Percentiles rank a stretch among this genome's conserved stretches.
Conservation (phyloP, 92 coral and sea anemone species). For the Bergia sp. region DNA sequence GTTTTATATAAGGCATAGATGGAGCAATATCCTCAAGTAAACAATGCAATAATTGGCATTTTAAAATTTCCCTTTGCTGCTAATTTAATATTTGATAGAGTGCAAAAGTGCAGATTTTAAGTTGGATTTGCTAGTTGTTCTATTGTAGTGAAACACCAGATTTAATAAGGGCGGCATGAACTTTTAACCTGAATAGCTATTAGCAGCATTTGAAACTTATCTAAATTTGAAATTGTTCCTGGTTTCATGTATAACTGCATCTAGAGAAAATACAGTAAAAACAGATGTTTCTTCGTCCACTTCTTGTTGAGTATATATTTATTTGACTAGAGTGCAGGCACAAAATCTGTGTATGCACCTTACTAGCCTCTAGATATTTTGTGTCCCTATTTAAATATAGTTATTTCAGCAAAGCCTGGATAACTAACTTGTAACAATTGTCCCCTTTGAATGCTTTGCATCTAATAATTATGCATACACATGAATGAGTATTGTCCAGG, state of each 20-base stretch:
- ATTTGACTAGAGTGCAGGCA: conserved; percentile 28
- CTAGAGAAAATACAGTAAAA: conserved; percentile 21
- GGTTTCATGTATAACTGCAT: conserved; percentile 27
- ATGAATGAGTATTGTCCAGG: conserved; percentile 26
- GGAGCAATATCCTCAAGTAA: conserved; percentile 3
- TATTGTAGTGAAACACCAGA: conserved; percentile 22
- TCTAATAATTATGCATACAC: conserved; percentile 21
- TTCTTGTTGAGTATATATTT: conserved; percentile 21
- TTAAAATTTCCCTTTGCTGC: conserved; percentile 10
- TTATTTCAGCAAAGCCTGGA: conserved; percentile 25
- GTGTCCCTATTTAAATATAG: conserved; percentile 25
- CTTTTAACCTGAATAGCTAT: conserved; percentile 1
- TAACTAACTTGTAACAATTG: conserved; percentile 17
- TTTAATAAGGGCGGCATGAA: conserved; percentile 22
- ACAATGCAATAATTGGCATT: conserved; percentile 19
- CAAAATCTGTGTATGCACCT: conserved; percentile 26
- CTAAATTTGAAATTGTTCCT: conserved; percentile 8
- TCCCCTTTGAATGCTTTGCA: conserved; percentile 8
- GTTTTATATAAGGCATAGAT: conserved; percentile 5
- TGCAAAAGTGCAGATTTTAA: conserved; percentile 24
- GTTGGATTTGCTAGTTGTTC: conserved; percentile 16
- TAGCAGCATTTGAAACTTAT: conserved; percentile 11
- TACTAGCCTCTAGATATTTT: conserved; percentile 17
- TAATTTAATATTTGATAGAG: conserved; percentile 15
- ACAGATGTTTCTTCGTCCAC: conserved; percentile 15